These are phyloP conservation scores for Drosophila sp. DNA, from an alignment of 1,140 invertebrate species.

Conservation along the genomic window DNA sequence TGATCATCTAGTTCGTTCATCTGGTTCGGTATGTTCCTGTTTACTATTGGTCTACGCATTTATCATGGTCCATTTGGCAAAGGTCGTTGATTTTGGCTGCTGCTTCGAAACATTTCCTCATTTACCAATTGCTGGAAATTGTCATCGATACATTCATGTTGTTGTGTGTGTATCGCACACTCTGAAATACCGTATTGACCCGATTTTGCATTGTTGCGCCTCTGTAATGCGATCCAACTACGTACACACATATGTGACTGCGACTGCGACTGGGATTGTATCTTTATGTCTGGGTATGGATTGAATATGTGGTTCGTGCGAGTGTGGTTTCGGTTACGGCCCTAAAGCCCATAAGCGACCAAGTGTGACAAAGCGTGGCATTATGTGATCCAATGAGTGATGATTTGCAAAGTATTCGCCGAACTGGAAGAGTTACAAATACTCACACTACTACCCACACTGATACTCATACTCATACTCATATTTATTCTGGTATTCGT, in stretches of 20 bases:
- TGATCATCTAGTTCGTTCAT: too few species aligned
- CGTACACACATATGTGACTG: not conserved
- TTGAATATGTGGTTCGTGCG: conserved; percentile 29
- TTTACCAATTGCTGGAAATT: conserved; percentile 39
- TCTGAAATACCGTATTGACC: conserved; percentile 79
- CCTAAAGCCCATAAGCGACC: conserved; percentile 56
- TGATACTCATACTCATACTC: not conserved
- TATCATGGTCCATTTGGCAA: not conserved
- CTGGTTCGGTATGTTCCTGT: too few species aligned
- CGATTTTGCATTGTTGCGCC: conserved; percentile 63
- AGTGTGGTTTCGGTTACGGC: conserved; percentile 37
- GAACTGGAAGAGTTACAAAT: conserved; percentile 30
- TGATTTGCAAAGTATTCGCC: conserved; percentile 47
- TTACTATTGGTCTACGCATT: too few species aligned
- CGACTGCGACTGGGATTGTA: conserved; percentile 45
- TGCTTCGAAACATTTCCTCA: conserved; percentile 41
- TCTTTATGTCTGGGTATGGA: conserved; percentile 5
- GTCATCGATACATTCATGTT: conserved; percentile 52
- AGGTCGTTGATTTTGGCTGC: conserved; percentile 16
- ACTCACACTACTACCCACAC: not conserved
- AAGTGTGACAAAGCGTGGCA: conserved; percentile 75
- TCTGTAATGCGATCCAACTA: conserved; percentile 58
- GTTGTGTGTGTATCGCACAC: conserved; percentile 25
- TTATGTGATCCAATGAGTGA: conserved; percentile 62
- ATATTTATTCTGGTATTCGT: not conserved